phyloP scores from a whole-genome alignment of 2,888 invertebrate genomes.

The Asteroscopus sphinx region DNA sequence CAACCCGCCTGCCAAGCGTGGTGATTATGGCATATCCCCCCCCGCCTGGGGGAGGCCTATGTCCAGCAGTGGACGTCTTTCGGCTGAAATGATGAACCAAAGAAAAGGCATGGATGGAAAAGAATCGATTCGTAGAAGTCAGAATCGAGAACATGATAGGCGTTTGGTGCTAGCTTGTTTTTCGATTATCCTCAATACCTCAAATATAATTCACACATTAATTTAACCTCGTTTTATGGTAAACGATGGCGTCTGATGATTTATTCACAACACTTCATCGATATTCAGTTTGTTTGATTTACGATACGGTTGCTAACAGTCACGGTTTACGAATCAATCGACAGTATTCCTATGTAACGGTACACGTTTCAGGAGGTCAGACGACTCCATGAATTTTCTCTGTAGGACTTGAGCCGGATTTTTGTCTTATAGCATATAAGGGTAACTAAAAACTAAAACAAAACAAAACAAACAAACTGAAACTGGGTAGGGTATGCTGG shows the following conservation, averaged over 20 bases:
- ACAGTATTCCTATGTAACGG: constrained; percentile 19
- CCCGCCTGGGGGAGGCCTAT: no score
- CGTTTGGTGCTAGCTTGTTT: not conserved
- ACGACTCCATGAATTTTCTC: not conserved
- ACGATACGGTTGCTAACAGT: constrained; percentile 29
- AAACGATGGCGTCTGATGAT: constrained; percentile 27
- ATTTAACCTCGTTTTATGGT: constrained; percentile 43
- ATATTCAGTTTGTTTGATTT: constrained; percentile 57
- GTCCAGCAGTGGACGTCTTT: no score
- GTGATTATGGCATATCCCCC: no score
- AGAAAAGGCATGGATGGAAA: no score
- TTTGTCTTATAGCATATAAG: no score
- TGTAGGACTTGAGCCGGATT: no score
- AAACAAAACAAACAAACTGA: no score
- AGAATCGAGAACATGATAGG: not conserved
- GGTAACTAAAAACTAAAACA: no score
- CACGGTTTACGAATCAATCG: constrained; percentile 38
- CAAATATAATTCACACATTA: constrained; percentile 25
- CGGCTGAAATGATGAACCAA: no score
- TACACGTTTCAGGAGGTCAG: constrained; percentile 4
- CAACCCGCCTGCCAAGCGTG: no score
- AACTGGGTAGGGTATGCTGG: no score
- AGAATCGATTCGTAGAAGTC: no score
- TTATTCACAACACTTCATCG: constrained; percentile 53
- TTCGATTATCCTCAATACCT: not conserved